Evolutionary conservation across 2,113 vertebrate species (phyloP), one percentile per base, ranked within the genome.

Genomic region (Marmota flaviventris): DNA sequence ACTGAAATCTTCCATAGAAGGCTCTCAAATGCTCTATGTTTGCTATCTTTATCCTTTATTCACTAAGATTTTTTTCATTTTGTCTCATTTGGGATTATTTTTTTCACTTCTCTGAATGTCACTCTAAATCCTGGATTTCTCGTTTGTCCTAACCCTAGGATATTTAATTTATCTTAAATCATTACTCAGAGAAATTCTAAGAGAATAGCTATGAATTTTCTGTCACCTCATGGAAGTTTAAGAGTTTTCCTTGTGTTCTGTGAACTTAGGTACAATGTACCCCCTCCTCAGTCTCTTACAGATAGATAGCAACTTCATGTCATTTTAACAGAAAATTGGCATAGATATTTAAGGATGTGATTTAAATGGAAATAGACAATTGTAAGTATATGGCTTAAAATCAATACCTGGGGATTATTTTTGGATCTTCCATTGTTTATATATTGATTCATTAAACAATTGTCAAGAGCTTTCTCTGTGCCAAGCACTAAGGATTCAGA

Each of bases 281-380:
- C 18, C n/a, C n/a, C 0, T 22, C 16, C 37, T 4, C 18, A 24
- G 37, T 11, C 2, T 24, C 16, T 5, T 4, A n/a, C 0, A 34
- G 12, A 56, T 1, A 84, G 34, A 87, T 18, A 61, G 45, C 53
- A 93, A 91, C 58, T 75, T 61, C 29, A 34, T n/a, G n/a, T 37
- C 12, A 51, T 11, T 13, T n/a, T 17, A 77, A 83, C 6, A 53
- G 37, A 53, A 91, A 63, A 77, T 14, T 79, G 14, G 29, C 11
- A 34, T 1, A 58, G 42, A 82, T 25, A 70, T 4, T 77, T 75
- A 83, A 93, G 76, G 42, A 48, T 77, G 45, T 42, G 53, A 70
- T 92, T 6, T 92, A 69, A 12, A n/a, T 48, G 48, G 39, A 78
- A 95, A 37, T 4, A 70, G 65, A 27, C 51, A 73, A 10, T 85